Conservation (phyloP, 2,888 invertebrate species). For the Andrena bucephala region DNA sequence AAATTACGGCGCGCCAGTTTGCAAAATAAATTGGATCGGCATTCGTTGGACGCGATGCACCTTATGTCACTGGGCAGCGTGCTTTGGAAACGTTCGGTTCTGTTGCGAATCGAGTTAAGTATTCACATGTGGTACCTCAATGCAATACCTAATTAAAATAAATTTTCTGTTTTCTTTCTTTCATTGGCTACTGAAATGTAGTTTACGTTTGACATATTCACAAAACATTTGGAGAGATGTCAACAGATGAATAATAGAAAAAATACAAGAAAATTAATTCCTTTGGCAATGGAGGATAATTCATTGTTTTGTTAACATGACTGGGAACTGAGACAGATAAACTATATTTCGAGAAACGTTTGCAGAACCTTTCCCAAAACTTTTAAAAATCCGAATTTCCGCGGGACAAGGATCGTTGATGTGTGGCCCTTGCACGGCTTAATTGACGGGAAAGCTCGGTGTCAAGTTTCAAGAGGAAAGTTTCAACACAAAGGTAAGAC, state of each 20-base stretch:
- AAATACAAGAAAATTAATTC: too few species aligned
- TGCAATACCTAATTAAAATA: neutral
- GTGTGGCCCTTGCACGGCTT: slow-evolving; percentile 13
- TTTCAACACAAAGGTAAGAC: slow-evolving; percentile 10
- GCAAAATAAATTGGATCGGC: slow-evolving; percentile 28
- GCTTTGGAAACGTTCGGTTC: neutral
- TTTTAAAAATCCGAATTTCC: neutral
- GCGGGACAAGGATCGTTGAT: neutral
- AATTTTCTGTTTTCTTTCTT: neutral
- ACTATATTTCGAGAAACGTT: neutral
- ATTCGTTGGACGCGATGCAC: neutral
- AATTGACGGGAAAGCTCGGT: slow-evolving; percentile 42
- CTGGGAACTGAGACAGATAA: neutral
- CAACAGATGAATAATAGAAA: too few species aligned
- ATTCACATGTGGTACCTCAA: neutral
- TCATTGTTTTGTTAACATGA: too few species aligned
- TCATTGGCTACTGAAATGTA: too few species aligned
- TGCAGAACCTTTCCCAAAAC: neutral
- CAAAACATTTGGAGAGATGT: too few species aligned
- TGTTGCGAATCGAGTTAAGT: neutral
- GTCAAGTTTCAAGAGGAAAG: slow-evolving; percentile 16
- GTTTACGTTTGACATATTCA: too few species aligned
- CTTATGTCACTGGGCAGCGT: neutral
- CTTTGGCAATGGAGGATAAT: too few species aligned
- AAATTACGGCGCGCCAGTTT: slow-evolving; percentile 18